These are phyloP conservation scores for Barnardius zonarius DNA, from an alignment of 2,113 vertebrate genomes.

Conservation along the genomic window DNA sequence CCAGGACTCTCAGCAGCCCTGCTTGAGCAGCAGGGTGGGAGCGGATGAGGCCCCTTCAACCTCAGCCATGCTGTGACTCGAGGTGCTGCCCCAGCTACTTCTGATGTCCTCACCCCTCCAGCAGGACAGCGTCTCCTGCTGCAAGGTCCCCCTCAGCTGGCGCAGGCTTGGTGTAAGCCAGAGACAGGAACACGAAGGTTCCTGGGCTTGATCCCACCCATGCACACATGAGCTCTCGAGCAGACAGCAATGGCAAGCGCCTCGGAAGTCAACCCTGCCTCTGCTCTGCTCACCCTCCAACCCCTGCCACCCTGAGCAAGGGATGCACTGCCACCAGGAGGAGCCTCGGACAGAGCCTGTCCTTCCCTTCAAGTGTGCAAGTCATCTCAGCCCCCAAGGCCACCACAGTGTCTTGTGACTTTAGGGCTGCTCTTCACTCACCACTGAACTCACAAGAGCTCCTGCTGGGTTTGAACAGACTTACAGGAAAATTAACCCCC, in stretches of 20 bases:
- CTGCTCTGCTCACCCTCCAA: neutral
- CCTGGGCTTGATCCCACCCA: neutral
- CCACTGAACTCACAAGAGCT: neutral
- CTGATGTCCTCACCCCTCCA: neutral
- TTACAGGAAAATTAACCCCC: neutral
- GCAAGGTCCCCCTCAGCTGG: neutral
- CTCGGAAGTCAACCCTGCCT: neutral
- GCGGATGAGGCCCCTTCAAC: neutral
- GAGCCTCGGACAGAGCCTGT: neutral
- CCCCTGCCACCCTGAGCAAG: neutral
- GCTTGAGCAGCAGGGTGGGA: neutral
- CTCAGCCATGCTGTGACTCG: neutral
- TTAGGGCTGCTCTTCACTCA: neutral
- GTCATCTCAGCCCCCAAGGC: neutral
- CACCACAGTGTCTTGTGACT: fast-evolving
- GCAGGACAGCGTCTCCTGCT: neutral
- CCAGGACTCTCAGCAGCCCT: fast-evolving
- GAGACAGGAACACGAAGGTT: neutral
- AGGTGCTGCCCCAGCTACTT: neutral
- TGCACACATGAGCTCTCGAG: neutral
- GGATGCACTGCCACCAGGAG: neutral
- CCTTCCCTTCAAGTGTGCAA: neutral
- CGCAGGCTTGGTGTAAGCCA: neutral
- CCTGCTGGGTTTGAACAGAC: neutral
- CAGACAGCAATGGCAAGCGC: neutral